Conservation (phyloP, 2,888 invertebrate species). For the Tenthredo distinguenda region DNA sequence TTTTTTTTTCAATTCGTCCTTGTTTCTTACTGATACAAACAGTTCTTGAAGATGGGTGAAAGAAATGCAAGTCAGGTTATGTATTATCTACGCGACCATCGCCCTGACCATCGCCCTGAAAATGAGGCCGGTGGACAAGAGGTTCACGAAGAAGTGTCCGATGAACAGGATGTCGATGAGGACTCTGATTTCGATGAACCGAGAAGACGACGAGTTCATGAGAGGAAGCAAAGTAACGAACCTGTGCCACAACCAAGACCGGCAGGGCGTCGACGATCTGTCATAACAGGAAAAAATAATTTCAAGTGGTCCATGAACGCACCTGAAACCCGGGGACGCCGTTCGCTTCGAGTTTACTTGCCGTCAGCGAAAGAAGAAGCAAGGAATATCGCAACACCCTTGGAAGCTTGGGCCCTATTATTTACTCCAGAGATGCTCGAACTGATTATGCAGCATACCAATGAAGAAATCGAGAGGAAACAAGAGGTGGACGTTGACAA, state of each 20-base stretch:
- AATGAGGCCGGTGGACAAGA: constrained; percentile 50
- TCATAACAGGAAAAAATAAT: constrained; percentile 53
- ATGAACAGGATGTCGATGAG: constrained; percentile 45
- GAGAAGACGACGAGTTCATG: constrained; percentile 34
- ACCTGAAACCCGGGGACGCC: constrained; percentile 38
- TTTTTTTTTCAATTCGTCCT: background rate
- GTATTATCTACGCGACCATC: constrained; percentile 46
- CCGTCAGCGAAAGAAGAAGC: constrained; percentile 51
- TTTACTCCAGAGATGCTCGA: constrained; percentile 51
- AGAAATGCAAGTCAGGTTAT: constrained; percentile 36
- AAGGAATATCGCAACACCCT: constrained; percentile 46
- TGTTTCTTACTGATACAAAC: background rate
- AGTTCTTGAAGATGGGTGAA: constrained; percentile 51
- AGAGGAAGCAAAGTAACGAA: constrained; percentile 42
- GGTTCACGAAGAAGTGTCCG: background rate
- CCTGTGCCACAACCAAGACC: constrained; percentile 44
- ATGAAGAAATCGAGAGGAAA: constrained; percentile 54
- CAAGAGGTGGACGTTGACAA: background rate
- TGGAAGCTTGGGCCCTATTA: constrained; percentile 53
- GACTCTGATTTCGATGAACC: constrained; percentile 46
- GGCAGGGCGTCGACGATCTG: constrained; percentile 49
- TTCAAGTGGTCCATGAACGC: constrained; percentile 51
- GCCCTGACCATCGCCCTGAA: constrained; percentile 25
- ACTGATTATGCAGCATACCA: constrained; percentile 52
- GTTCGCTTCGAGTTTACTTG: constrained; percentile 43